These are phyloP conservation scores for Doris montereyensis DNA, from an alignment of 2,888 invertebrate species.

Conservation along the genomic window DNA sequence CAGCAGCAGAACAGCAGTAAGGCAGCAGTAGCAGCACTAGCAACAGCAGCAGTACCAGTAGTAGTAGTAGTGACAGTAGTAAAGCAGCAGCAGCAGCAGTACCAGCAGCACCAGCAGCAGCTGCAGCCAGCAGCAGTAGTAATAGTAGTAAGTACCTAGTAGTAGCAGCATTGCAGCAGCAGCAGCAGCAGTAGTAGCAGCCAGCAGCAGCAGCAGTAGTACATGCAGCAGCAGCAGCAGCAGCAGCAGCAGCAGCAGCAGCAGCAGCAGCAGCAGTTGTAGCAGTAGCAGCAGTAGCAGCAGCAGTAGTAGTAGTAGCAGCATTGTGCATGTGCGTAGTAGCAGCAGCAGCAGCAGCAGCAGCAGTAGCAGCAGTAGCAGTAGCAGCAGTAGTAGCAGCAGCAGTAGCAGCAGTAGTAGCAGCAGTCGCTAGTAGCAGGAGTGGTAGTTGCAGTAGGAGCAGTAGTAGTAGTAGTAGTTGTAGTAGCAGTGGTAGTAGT, in stretches of 20 bases:
- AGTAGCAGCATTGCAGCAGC: not conserved
- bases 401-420: not conserved
- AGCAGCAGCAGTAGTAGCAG: not conserved
- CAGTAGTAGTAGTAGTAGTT: not conserved
- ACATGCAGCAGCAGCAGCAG: not conserved
- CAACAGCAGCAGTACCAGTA: not conserved
- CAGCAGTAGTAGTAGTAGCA: not conserved
- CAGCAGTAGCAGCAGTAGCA: not conserved
- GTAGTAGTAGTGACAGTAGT: not conserved
- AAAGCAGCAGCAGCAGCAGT: not conserved
- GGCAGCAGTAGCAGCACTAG: not conserved
- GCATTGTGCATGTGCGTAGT: not conserved
- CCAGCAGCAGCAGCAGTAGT: not conserved
- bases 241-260: not conserved
- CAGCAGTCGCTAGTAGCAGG: not conserved
- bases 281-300: not conserved
- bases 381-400: not conserved
- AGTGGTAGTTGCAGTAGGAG: not conserved
- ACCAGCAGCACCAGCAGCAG: not conserved
- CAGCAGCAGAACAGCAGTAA: not conserved
- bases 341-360: not conserved
- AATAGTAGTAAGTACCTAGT: not conserved
- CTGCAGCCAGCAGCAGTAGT: not conserved
- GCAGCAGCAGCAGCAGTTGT: not conserved
- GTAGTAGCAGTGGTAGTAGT: not conserved